phyloP scores from a whole-genome alignment of 1,140 invertebrate species.

The Dinothrombium tinctorium region DNA sequence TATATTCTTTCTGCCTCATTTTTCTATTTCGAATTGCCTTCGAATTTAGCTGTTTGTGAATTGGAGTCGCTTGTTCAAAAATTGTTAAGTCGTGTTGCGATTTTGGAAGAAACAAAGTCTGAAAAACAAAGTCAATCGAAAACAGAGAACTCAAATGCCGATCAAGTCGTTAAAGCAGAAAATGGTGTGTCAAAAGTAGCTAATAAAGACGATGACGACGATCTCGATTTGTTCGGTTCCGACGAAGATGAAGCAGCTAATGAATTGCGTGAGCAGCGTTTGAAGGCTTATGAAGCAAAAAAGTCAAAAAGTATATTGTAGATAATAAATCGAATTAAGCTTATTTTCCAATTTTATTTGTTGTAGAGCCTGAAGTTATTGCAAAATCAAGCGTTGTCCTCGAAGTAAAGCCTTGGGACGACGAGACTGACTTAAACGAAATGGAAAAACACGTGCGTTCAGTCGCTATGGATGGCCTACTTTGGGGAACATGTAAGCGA shows the following conservation, averaged over 20 bases:
- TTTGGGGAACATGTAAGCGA: conserved; percentile 42
- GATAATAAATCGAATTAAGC: background rate
- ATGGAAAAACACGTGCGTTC: conserved; percentile 57
- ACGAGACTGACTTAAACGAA: conserved; percentile 73
- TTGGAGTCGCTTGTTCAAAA: background rate
- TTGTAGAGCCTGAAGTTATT: conserved; percentile 24
- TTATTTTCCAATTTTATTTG: background rate
- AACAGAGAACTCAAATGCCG: background rate
- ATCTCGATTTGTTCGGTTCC: conserved; percentile 74
- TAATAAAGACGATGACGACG: conserved; percentile 37
- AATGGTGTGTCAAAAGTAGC: background rate
- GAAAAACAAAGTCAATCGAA: background rate
- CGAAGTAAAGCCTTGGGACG: conserved; percentile 95
- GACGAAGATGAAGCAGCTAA: conserved; percentile 37
- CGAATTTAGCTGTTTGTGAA: background rate
- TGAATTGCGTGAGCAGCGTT: background rate
- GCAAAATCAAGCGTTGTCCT: conserved; percentile 84
- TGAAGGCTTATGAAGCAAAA: background rate
- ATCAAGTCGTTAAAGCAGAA: background rate
- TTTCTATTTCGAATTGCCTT: background rate
- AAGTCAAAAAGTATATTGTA: conserved; percentile 6
- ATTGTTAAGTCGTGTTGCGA: background rate
- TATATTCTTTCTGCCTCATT: background rate
- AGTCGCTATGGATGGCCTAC: conserved; percentile 55
- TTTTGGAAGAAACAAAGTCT: background rate